These are phyloP conservation scores for Cydia strobilella DNA, from an alignment of 1,140 invertebrate genomes.

Conservation along the genomic window DNA sequence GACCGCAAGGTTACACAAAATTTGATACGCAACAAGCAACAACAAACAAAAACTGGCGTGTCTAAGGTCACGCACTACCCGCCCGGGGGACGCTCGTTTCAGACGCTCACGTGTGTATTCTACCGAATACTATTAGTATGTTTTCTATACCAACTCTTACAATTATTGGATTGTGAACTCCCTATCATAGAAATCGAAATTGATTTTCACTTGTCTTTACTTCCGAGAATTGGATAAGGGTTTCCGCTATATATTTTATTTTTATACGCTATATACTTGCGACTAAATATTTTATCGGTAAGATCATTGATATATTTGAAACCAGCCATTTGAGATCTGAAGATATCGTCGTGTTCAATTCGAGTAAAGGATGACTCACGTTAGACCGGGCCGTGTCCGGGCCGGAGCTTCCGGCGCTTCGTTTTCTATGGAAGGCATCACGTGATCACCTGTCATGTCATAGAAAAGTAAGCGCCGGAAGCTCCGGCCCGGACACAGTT, in stretches of 20 bases:
- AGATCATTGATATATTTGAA: neutral
- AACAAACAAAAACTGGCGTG: slow-evolving; percentile 12
- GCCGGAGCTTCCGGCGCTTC: too few relatives aligned
- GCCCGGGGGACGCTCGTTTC: neutral
- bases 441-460: too few relatives aligned
- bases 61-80: neutral
- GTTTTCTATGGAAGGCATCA: too few relatives aligned
- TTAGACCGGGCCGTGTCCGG: too few relatives aligned
- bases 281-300: neutral
- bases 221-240: neutral
- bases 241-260: too few relatives aligned
- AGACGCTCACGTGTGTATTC: neutral
- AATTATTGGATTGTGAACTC: slow-evolving; percentile 36
- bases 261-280: neutral
- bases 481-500: too few relatives aligned
- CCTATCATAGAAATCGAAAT: slow-evolving; percentile 13
- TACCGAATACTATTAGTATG: neutral
- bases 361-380: too few relatives aligned
- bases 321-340: neutral
- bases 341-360: neutral
- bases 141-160: neutral
- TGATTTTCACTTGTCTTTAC: neutral
- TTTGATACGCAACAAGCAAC: neutral
- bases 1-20: slow-evolving; percentile 2
- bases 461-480: too few relatives aligned